A percentile compares a stretch with the other conserved stretches of the same genome.
Evolutionary conservation across 2,113 vertebrate species (phyloP).

Genomic region (Rallus limicola): DNA sequence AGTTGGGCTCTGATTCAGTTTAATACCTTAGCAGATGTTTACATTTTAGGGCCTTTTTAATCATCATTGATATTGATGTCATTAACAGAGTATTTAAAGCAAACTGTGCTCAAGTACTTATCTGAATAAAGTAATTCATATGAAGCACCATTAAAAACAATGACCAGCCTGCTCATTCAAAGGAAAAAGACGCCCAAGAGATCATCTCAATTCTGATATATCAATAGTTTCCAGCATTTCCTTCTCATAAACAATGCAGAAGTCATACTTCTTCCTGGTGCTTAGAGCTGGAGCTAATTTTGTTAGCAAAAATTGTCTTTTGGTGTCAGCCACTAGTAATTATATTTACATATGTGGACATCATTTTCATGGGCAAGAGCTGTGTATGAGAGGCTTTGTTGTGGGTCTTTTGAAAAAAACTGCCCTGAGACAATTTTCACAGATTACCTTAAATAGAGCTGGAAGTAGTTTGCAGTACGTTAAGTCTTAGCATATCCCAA

Average conservation of each 20-base stretch:
- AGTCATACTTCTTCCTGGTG: not conserved
- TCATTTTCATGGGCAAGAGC: not conserved
- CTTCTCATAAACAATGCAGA: not conserved
- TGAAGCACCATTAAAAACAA: not conserved
- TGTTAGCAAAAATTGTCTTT: not conserved
- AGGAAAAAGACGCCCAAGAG: not conserved
- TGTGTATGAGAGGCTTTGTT: not conserved
- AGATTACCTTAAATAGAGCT: not conserved
- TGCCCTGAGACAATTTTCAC: not conserved
- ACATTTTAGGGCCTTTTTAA: not conserved
- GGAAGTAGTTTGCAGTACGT: not conserved
- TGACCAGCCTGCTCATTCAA: fast-evolving
- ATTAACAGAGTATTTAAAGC: not conserved
- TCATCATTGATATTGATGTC: not conserved
- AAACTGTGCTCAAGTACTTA: not conserved
- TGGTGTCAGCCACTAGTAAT: not conserved
- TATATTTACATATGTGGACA: not conserved
- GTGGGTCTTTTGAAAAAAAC: not conserved
- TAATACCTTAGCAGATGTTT: not conserved
- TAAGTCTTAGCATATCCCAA: not conserved
- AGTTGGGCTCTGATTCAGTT: not conserved
- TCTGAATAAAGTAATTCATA: not conserved
- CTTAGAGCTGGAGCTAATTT: not conserved
- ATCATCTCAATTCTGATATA: not conserved
- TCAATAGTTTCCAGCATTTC: not conserved